Conservation (phyloP, 2,113 vertebrate species). For the Triplophysa rosa region DNA sequence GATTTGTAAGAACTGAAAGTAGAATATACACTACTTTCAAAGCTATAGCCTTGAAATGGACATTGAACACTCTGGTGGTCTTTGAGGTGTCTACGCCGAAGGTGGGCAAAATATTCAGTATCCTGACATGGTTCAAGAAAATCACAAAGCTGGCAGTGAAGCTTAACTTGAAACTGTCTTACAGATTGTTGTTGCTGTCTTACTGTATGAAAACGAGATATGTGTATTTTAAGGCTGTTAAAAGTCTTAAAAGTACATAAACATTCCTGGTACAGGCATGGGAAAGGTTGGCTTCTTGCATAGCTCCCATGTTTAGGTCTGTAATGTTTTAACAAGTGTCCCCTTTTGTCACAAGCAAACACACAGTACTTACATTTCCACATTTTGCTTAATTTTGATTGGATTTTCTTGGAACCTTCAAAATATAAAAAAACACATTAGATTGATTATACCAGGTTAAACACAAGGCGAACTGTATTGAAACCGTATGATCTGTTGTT, state of each 20-base stretch:
- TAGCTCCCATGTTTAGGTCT: slow-evolving; percentile 27
- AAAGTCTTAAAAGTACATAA: slow-evolving; percentile 27
- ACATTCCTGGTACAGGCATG: slow-evolving; percentile 16
- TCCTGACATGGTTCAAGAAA: slow-evolving; percentile 37
- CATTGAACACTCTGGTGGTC: slow-evolving; percentile 32
- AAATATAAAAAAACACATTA: background rate
- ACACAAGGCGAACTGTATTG: no score
- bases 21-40: slow-evolving; percentile 39
- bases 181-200: slow-evolving; percentile 17
- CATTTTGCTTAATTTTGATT: background rate
- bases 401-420: background rate
- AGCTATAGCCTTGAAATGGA: slow-evolving; percentile 37
- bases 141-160: slow-evolving; percentile 40
- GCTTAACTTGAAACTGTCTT: slow-evolving; percentile 6
- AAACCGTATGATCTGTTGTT: background rate
- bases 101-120: slow-evolving; percentile 30
- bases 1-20: slow-evolving; percentile 33
- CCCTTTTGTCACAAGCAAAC: slow-evolving; percentile 26
- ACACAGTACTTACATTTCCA: slow-evolving; percentile 9
- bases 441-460: background rate
- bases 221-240: slow-evolving; percentile 33
- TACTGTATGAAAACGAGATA: slow-evolving; percentile 32
- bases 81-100: slow-evolving; percentile 14
- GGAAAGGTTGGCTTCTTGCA: slow-evolving; percentile 19
- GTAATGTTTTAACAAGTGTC: slow-evolving; percentile 21